phyloP scores from a whole-genome alignment of 2,113 vertebrate genomes.

The Hepsetus odoe region DNA sequence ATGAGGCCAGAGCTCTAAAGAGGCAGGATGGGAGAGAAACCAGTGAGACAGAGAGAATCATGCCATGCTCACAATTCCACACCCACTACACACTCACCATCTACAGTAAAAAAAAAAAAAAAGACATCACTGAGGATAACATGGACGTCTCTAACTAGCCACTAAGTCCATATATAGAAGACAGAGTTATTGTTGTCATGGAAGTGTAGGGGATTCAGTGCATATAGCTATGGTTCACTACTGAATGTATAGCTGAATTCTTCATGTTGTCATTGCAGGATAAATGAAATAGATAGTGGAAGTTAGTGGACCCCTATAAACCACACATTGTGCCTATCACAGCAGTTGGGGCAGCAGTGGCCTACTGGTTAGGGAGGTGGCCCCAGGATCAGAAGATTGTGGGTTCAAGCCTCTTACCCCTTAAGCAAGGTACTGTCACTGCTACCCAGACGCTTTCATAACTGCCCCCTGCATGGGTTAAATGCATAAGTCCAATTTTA shows the following conservation, averaged over 20 bases:
- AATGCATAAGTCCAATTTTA: no score
- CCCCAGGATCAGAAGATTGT: no score
- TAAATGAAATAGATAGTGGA: not conserved
- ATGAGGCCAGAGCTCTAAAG: slow-evolving; percentile 33
- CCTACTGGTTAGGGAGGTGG: no score
- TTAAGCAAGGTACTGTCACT: not conserved
- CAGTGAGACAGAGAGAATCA: slow-evolving; percentile 22
- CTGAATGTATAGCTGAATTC: not conserved
- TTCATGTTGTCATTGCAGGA: not conserved
- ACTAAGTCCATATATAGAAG: not conserved
- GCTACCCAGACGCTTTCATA: no score
- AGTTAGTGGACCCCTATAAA: not conserved
- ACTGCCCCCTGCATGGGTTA: no score
- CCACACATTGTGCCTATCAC: not conserved
- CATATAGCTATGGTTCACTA: not conserved
- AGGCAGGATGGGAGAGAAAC: slow-evolving; percentile 15
- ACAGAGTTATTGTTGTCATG: not conserved
- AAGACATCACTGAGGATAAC: not conserved
- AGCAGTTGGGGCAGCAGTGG: no score
- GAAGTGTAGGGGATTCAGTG: not conserved
- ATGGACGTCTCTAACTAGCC: not conserved
- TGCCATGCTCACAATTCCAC: slow-evolving; percentile 31
- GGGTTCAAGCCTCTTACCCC: not conserved
- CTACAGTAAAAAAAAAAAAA: not conserved
- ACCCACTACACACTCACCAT: not conserved